Evolutionary conservation across 2,797 vertebrate genomes (phyloP).

Genomic region (Halcyon chelicuti): DNA sequence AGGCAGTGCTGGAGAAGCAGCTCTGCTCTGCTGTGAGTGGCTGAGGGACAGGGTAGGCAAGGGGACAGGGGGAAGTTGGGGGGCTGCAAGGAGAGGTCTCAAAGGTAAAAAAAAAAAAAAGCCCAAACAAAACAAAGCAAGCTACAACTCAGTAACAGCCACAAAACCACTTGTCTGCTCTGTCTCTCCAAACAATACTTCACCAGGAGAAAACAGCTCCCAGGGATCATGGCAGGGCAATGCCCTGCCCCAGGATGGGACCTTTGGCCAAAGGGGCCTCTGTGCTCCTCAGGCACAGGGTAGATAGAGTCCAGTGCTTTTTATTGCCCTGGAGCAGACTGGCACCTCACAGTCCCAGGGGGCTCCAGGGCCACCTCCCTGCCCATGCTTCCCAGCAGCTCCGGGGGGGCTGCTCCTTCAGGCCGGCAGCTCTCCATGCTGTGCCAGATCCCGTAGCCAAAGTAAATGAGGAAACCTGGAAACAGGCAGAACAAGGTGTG

Average conservation of each 20-base stretch:
- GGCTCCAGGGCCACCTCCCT: not conserved
- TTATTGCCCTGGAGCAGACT: not conserved
- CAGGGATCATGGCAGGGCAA: not conserved
- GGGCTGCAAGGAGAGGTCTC: not conserved
- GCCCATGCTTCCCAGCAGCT: accelerated
- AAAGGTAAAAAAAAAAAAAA: not conserved
- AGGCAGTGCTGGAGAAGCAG: not conserved
- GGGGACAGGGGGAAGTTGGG: not conserved
- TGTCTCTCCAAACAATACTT: conserved; percentile 75
- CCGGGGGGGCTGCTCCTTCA: accelerated
- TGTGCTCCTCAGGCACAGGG: not conserved
- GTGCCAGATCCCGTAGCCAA: conserved; percentile 83
- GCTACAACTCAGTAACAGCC: not conserved
- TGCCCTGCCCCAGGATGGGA: accelerated
- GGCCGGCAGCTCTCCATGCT: conserved; percentile 75
- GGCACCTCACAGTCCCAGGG: accelerated
- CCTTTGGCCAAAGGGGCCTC: not conserved
- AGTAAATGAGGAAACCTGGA: conserved; percentile 87
- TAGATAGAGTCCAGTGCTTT: not conserved
- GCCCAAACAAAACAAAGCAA: not conserved
- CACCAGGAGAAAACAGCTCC: conserved; percentile 27
- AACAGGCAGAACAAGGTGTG: not conserved
- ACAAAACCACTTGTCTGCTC: conserved; percentile 63
- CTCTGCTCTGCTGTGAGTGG: not conserved
- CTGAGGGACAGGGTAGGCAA: not conserved